These are phyloP conservation scores for Xyliphius kryptos DNA, from an alignment of 2,113 vertebrate species.

Conservation along the genomic window DNA sequence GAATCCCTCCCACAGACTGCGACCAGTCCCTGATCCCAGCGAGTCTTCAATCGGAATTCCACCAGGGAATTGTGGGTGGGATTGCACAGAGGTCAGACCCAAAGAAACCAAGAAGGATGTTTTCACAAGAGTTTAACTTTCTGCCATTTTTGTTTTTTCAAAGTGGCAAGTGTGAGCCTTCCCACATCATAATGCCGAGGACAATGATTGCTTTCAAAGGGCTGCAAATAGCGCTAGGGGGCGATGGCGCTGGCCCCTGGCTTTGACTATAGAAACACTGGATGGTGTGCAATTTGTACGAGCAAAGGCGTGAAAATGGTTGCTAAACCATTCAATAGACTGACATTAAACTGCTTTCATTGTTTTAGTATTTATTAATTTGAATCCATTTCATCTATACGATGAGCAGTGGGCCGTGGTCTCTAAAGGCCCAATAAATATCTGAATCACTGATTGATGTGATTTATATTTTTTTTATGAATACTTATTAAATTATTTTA, in stretches of 20 bases:
- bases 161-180: conserved; percentile 29
- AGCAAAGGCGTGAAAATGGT: conserved; percentile 4
- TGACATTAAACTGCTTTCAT: no score
- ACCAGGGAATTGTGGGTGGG: conserved; percentile 62
- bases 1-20: conserved; percentile 55
- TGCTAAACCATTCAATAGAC: neutral
- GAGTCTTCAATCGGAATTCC: conserved; percentile 54
- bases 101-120: conserved; percentile 69
- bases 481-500: no score
- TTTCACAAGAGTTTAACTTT: conserved; percentile 56
- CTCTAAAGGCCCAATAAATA: no score
- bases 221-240: conserved; percentile 14
- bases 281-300: neutral
- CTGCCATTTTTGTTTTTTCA: conserved; percentile 33
- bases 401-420: no score
- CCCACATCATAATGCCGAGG: conserved; percentile 33
- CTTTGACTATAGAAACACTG: conserved; percentile 2
- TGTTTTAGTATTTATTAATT: neutral
- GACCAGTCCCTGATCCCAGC: conserved; percentile 43
- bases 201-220: conserved; percentile 41
- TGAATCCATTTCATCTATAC: neutral
- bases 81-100: conserved; percentile 56
- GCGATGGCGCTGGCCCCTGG: conserved; percentile 18
- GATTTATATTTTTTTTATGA: no score
- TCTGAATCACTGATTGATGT: no score